Evolutionary conservation across 1,140 invertebrate species (phyloP), one percentile per base, ranked within the genome.

Genomic region (Tenebrio molitor): DNA sequence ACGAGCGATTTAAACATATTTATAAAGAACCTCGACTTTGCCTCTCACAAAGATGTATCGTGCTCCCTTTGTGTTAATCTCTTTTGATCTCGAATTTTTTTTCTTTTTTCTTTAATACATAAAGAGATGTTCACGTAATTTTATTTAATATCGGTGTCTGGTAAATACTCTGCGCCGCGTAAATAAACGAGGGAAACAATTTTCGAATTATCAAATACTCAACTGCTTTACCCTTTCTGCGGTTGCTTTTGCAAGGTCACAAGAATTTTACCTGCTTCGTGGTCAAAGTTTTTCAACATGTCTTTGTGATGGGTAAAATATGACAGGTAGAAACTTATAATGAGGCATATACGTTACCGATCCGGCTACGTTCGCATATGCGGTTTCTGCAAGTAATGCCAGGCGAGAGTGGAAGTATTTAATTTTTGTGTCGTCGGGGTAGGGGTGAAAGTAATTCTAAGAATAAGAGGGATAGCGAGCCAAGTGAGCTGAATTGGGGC

Each of bases 401-500:
- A 10, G 50, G 21, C 12, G 10, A n/a, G 10, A 53, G 8, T 53
- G 46, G 8, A 23, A 15, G 46, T 19, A 53, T 53, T 23, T 23
- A 29, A 58, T 58, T 29, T 29, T 58, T 25, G 50, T 50, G 50
- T 29, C 50, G 50, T 58, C 21, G 50, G 21, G 50, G 23, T 58
- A 58, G 50, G 50, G 50, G 50, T 58, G 50, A 58, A 58, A 58
- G 50, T 58, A 58, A 58, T 58, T 58, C 50, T 58, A 58, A 58
- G 50, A 58, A 58, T 50, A 58, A 58, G 50, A 58, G 50, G 62
- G 39, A 65, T 65, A 25, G 62, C 17, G 62, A 23, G 17, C 15
- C 50, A 58, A 58, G 36, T 44, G 36, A 41, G 23, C 12, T 66
- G 67, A 69, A 53, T 53, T 53, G 67, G 67, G 67, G 44, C 67